A percentile compares a stretch with the other conserved stretches of the same genome.
Evolutionary conservation across 2,797 vertebrate species (phyloP).

Genomic region (Rhinichthys osculus): DNA sequence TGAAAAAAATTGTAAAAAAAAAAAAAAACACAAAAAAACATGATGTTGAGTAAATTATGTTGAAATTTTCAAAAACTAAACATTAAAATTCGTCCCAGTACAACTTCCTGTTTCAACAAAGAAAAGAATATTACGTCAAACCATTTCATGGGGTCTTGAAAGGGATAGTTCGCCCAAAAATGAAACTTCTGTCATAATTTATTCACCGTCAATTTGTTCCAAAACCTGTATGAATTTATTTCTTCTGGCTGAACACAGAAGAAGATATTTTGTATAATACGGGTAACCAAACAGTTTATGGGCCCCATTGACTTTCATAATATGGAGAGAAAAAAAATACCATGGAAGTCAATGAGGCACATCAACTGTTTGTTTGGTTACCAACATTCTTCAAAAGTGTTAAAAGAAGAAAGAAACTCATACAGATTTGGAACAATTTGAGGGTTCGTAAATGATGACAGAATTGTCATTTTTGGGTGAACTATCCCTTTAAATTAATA

Average conservation of each 20-base stretch:
- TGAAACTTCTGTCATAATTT: too few species aligned
- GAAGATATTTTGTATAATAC: neutral
- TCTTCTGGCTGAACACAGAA: too few species aligned
- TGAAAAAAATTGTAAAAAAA: too few species aligned
- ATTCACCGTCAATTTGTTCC: too few species aligned
- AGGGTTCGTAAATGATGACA: neutral
- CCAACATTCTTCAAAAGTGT: neutral
- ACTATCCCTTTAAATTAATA: neutral
- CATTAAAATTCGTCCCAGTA: too few species aligned
- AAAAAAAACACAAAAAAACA: too few species aligned
- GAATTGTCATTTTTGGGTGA: too few species aligned
- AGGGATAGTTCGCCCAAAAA: neutral
- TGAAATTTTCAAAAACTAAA: too few species aligned
- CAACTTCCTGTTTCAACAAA: neutral
- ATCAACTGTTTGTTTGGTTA: neutral
- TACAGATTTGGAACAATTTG: neutral
- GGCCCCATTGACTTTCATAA: too few species aligned
- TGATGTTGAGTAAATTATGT: too few species aligned
- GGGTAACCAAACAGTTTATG: too few species aligned
- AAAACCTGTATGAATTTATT: too few species aligned
- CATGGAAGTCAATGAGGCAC: neutral
- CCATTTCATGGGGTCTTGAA: neutral
- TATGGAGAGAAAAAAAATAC: neutral
- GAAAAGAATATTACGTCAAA: neutral
- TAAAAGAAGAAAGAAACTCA: neutral